Conservation (phyloP, 2,888 invertebrate genomes). For the Trisateles emortualis region DNA sequence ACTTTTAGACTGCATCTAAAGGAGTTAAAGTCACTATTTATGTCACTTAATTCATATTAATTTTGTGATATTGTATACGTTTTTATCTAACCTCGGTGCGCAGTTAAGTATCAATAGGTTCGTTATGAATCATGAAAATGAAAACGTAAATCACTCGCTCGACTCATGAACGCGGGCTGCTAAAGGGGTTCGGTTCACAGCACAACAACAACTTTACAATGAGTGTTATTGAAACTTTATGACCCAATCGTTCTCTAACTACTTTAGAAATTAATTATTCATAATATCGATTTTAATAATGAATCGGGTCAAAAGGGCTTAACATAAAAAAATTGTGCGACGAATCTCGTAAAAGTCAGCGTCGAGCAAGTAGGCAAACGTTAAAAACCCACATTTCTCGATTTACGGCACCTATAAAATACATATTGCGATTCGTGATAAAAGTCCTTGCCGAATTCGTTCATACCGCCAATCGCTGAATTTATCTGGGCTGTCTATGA, state of each 20-base stretch:
- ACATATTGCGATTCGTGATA: slow-evolving; percentile 85
- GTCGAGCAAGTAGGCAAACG: slow-evolving; percentile 79
- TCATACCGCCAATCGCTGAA: slow-evolving; percentile 71
- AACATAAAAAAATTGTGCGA: slow-evolving; percentile 72
- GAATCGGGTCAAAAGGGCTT: slow-evolving; percentile 64
- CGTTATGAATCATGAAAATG: slow-evolving; percentile 25
- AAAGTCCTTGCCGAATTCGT: slow-evolving; percentile 78
- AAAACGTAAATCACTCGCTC: slow-evolving; percentile 11
- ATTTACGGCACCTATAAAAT: slow-evolving; percentile 85
- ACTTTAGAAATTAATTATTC: slow-evolving; percentile 56
- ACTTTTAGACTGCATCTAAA: slow-evolving; percentile 24
- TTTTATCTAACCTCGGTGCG: neutral
- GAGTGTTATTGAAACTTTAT: slow-evolving; percentile 26
- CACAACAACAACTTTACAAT: neutral
- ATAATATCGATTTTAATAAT: slow-evolving; percentile 64
- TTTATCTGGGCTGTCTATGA: slow-evolving; percentile 64
- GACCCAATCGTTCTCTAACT: slow-evolving; percentile 34
- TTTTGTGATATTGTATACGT: neutral
- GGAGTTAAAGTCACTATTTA: slow-evolving; percentile 3
- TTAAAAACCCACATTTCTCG: slow-evolving; percentile 82
- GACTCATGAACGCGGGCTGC: slow-evolving; percentile 9
- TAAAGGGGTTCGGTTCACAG: slow-evolving; percentile 1
- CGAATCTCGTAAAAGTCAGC: slow-evolving; percentile 81
- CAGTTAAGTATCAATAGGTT: slow-evolving; percentile 8
- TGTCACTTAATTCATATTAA: slow-evolving; percentile 3